Evolutionary conservation across 2,113 vertebrate genomes (phyloP).

Genomic region (Dicerorhinus sumatrensis): DNA sequence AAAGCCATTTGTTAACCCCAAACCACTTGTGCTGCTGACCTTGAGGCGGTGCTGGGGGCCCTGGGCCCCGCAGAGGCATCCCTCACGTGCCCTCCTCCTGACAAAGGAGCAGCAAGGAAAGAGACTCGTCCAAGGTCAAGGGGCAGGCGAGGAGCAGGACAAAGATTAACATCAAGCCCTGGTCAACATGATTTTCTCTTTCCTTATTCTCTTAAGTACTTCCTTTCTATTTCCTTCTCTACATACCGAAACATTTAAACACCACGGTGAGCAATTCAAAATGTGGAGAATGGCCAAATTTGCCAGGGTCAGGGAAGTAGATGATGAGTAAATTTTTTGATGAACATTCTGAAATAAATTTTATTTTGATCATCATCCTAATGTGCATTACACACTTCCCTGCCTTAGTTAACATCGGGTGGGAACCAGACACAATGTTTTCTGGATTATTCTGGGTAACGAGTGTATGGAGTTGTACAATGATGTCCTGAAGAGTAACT

Average conservation of each 20-base stretch:
- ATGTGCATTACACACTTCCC: background rate
- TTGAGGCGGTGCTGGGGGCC: too few species aligned
- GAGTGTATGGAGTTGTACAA: background rate
- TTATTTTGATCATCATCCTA: background rate
- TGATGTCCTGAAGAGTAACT: background rate
- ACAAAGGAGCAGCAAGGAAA: background rate
- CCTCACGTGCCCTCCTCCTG: background rate
- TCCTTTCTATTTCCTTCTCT: background rate
- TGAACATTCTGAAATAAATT: background rate
- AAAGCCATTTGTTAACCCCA: background rate
- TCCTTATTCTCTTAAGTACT: background rate
- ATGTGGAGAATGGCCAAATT: background rate
- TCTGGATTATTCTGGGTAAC: background rate
- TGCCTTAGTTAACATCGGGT: background rate
- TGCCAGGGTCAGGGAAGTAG: background rate
- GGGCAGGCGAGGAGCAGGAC: background rate
- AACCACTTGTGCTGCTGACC: background rate
- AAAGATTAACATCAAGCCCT: background rate
- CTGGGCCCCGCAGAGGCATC: rapidly evolving
- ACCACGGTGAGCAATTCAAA: background rate
- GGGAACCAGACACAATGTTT: background rate
- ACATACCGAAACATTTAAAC: background rate
- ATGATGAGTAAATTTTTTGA: background rate
- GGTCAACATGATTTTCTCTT: background rate
- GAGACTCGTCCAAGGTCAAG: background rate